Evolutionary conservation across 1,140 invertebrate genomes (phyloP).

Genomic region (Uloborus diversus): DNA sequence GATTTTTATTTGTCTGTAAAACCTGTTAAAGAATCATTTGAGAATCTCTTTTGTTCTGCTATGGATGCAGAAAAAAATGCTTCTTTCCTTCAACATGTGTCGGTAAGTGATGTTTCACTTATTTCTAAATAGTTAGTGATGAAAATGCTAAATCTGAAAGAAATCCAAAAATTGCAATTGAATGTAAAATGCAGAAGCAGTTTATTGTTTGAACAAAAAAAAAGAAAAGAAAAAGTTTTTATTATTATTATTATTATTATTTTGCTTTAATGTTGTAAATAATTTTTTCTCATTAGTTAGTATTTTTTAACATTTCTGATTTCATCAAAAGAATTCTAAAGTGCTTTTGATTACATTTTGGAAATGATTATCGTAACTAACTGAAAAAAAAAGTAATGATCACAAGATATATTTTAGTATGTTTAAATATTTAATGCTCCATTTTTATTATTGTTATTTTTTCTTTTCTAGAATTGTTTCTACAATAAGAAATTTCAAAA

Average conservation of each 20-base stretch:
- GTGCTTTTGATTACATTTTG: too few species aligned
- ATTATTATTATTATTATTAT: neutral
- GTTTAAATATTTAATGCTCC: neutral
- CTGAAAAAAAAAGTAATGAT: too few species aligned
- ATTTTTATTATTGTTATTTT: constrained; percentile 9
- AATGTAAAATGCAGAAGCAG: too few species aligned
- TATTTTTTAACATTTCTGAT: too few species aligned
- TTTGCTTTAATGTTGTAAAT: too few species aligned
- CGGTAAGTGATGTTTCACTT: constrained; percentile 30
- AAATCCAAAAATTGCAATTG: too few species aligned
- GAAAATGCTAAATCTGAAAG: too few species aligned
- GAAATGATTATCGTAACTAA: too few species aligned
- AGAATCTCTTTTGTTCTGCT: constrained; percentile 79
- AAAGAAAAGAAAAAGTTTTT: neutral
- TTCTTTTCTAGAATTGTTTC: constrained; percentile 71
- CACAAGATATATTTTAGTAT: neutral
- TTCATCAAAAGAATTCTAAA: too few species aligned
- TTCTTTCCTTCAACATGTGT: constrained; percentile 79
- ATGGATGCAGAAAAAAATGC: constrained; percentile 84
- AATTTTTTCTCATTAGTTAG: too few species aligned
- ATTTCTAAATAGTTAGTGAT: too few species aligned
- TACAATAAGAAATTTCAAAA: constrained; percentile 77
- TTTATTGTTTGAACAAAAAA: too few species aligned
- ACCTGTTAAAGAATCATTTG: constrained; percentile 86
- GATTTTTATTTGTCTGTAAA: constrained; percentile 85